Conservation (phyloP, 2,797 vertebrate genomes). For the Sparidentex hasta region DNA sequence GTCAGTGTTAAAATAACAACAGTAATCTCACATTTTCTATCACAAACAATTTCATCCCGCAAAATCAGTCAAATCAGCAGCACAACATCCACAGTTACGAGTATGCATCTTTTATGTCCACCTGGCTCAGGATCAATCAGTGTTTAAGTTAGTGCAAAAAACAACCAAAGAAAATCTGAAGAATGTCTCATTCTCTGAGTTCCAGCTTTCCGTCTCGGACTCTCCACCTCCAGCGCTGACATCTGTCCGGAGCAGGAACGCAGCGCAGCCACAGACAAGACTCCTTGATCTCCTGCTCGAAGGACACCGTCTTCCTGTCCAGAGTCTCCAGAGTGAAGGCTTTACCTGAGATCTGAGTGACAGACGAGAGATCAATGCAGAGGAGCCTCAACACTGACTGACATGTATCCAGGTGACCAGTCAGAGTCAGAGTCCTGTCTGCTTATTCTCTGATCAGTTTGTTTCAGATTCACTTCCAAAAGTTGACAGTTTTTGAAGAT, state of each 20-base stretch:
- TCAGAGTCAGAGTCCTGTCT: no score
- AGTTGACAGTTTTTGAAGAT: background rate
- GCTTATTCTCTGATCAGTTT: background rate
- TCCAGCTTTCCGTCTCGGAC: slow-evolving; percentile 91
- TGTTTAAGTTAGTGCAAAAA: slow-evolving; percentile 26
- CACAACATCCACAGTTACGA: background rate
- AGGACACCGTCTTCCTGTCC: slow-evolving; percentile 89
- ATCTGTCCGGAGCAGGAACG: slow-evolving; percentile 89
- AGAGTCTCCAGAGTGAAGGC: slow-evolving; percentile 93
- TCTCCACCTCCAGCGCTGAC: slow-evolving; percentile 91
- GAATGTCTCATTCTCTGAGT: slow-evolving; percentile 66
- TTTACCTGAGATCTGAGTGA: slow-evolving; percentile 87
- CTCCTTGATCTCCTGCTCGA: slow-evolving; percentile 89
- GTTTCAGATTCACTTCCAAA: background rate
- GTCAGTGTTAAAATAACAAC: slow-evolving; percentile 1
- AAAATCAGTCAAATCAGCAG: background rate
- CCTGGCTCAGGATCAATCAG: background rate
- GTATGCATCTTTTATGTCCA: background rate
- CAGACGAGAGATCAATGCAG: background rate
- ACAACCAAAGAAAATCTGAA: background rate
- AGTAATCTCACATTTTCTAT: background rate
- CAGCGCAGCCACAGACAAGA: slow-evolving; percentile 92
- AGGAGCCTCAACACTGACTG: background rate
- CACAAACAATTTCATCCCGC: background rate
- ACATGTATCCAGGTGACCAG: background rate